Conservation (phyloP, 2,888 invertebrate genomes). For the Pantelozetes paolii region DNA sequence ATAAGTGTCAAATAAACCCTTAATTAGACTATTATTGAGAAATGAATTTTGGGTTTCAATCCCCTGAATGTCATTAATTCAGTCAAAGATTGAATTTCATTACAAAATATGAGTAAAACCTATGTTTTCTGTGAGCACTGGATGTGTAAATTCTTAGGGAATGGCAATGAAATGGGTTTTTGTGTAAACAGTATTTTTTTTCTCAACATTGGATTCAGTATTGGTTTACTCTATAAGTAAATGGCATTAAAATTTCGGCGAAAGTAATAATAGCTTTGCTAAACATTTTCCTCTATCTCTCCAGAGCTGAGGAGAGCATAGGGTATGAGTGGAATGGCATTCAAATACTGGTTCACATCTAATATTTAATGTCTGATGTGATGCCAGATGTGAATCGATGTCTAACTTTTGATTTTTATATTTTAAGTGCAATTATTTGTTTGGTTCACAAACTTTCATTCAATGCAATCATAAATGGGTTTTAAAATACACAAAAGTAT, state of each 20-base stretch:
- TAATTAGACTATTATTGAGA: slow-evolving; percentile 13
- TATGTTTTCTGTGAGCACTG: background rate
- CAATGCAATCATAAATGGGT: background rate
- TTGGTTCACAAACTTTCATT: background rate
- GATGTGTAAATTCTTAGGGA: too few relatives aligned
- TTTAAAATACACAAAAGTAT: background rate
- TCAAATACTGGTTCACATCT: background rate
- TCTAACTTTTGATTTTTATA: background rate
- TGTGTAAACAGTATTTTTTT: background rate
- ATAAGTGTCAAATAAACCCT: background rate
- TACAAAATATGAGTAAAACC: background rate
- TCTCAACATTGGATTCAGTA: too few relatives aligned
- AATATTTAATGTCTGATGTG: slow-evolving; percentile 10
- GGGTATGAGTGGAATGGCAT: background rate
- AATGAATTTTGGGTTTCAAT: too few relatives aligned
- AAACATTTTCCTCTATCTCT: background rate
- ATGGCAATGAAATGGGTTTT: background rate
- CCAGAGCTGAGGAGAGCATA: too few relatives aligned
- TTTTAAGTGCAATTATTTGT: slow-evolving; percentile 13
- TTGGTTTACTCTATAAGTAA: slow-evolving; percentile 7
- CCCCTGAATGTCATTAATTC: background rate
- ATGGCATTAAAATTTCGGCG: slow-evolving; percentile 16
- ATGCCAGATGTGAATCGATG: slow-evolving; percentile 19
- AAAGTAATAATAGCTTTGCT: slow-evolving; percentile 16
- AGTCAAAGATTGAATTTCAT: background rate